These are phyloP conservation scores for Pterois miles DNA, from an alignment of 2,797 vertebrate genomes.

Conservation along the genomic window DNA sequence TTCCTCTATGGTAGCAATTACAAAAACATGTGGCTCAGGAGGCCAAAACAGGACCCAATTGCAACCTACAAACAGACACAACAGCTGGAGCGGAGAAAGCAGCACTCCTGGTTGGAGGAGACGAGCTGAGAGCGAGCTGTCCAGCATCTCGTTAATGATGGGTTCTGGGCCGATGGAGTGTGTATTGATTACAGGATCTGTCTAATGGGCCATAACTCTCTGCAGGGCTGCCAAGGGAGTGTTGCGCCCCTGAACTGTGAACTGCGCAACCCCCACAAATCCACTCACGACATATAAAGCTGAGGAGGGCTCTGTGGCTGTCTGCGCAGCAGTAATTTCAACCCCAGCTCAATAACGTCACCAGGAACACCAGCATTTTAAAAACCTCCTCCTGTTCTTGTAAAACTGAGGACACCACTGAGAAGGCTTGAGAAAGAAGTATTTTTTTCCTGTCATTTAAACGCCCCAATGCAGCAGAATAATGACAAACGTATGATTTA, in stretches of 20 bases:
- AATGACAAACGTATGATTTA: not conserved
- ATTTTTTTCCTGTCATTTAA: not conserved
- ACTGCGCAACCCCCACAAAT: slow-evolving; percentile 73
- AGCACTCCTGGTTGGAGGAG: slow-evolving; percentile 68
- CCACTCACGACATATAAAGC: slow-evolving; percentile 60
- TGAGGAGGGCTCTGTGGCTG: slow-evolving; percentile 50
- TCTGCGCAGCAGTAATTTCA: slow-evolving; percentile 65
- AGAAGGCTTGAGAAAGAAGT: slow-evolving; percentile 8
- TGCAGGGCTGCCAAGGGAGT: slow-evolving; percentile 62
- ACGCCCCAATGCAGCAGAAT: not conserved
- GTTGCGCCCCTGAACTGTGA: slow-evolving; percentile 71
- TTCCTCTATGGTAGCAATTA: slow-evolving; percentile 78
- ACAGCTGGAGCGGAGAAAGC: slow-evolving; percentile 72
- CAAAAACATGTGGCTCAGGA: slow-evolving; percentile 76
- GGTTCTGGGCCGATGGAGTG: slow-evolving; percentile 64
- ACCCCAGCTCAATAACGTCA: slow-evolving; percentile 52
- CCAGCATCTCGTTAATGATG: slow-evolving; percentile 74
- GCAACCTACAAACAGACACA: slow-evolving; percentile 72
- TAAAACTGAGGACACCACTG: slow-evolving; percentile 50
- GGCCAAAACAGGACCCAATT: slow-evolving; percentile 64
- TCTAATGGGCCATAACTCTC: slow-evolving; percentile 81
- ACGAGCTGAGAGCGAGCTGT: slow-evolving; percentile 63
- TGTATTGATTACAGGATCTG: slow-evolving; percentile 85
- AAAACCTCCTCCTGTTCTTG: slow-evolving; percentile 64
- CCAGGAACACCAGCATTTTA: slow-evolving; percentile 51